These are phyloP conservation scores for Formica exsecta DNA, from an alignment of 1,140 invertebrate genomes.

Conservation along the genomic window DNA sequence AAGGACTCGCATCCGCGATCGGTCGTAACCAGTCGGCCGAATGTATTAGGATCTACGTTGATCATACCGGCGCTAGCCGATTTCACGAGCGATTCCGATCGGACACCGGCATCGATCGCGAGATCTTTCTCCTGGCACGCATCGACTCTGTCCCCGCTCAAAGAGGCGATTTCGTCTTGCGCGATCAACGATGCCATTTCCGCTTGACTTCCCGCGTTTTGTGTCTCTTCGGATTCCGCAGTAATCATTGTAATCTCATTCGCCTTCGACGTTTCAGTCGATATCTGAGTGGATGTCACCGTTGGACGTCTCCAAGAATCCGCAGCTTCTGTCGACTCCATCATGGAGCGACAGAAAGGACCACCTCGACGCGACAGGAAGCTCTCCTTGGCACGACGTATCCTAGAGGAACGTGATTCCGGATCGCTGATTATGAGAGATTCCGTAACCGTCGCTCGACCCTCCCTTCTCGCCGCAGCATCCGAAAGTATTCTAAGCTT, in stretches of 20 bases:
- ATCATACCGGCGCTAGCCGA: constrained; percentile 92
- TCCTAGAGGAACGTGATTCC: constrained; percentile 68
- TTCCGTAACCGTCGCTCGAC: constrained; percentile 28
- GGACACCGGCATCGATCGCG: constrained; percentile 20
- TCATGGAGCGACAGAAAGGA: constrained; percentile 67
- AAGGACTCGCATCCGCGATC: constrained; percentile 82
- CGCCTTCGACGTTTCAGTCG: not conserved
- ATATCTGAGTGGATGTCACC: not conserved
- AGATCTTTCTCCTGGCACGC: not conserved
- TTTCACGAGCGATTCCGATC: constrained; percentile 86
- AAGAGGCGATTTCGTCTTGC: not conserved
- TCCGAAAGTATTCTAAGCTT: constrained; percentile 70
- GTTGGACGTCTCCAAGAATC: constrained; percentile 22
- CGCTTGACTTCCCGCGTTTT: not conserved
- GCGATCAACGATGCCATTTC: not conserved
- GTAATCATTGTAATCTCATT: not conserved
- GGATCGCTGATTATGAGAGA: constrained; percentile 6
- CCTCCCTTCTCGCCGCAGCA: constrained; percentile 63
- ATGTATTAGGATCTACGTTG: constrained; percentile 88
- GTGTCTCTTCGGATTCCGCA: not conserved
- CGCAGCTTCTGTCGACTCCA: constrained; percentile 24
- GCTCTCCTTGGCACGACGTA: constrained; percentile 76
- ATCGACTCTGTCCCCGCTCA: not conserved
- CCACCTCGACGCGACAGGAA: constrained; percentile 74
- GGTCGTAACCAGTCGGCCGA: constrained; percentile 84